Base-by-base conservation (phyloP, 2,113 vertebrate genomes). In the Scolopax mira region DNA sequence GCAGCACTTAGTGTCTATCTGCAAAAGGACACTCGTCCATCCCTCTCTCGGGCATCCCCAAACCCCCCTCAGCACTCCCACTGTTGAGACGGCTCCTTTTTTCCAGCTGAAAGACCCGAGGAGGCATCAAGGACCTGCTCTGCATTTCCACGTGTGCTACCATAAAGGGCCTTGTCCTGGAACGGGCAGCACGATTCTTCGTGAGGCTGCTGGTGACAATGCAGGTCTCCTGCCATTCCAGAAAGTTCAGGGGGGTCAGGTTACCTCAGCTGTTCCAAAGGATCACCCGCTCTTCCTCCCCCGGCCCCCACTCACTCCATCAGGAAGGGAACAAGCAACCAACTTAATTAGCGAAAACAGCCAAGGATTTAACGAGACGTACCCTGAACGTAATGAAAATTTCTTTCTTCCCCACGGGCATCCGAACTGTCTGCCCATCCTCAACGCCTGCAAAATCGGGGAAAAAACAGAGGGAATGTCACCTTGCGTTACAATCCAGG, bases 351-450 rank as follows among this genome's bases (percentile, higher is more conserved):
- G 13, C 1, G 19, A 33, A 31, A 66, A n/a, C 27, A 44, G 8
- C 14, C 22, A 13, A 14, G 12, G 9, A 10, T 6, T 1, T 8
- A 22, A 51, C 1, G 2, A 49, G 44, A 98, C 98, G 33, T 95
- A 99, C 99, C 98, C 98, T 98, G 96, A 99, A 99, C 0, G 99
- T 99, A 85, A 99, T 98, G 95, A 99, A 99, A 94, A 99, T 98
- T 95, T 99, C 99, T 82, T 98, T 99, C 97, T 98, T 99, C 55
- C 99, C 99, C 69, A 99, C 98, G 11, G 99, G 99, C 99, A 99
- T 99, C 92, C 99, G 98, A 73, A 99, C 99, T 1, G 99, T 99
- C 97, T 99, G 99, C 48, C 99, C 99, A 11, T 99, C 98, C 95
- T 99, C 99, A 60, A 99, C 98, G 14, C 99, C 99, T 99, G 85